These are phyloP conservation scores for Platycercus adscitus DNA, from an alignment of 2,113 vertebrate genomes.

Conservation along the genomic window DNA sequence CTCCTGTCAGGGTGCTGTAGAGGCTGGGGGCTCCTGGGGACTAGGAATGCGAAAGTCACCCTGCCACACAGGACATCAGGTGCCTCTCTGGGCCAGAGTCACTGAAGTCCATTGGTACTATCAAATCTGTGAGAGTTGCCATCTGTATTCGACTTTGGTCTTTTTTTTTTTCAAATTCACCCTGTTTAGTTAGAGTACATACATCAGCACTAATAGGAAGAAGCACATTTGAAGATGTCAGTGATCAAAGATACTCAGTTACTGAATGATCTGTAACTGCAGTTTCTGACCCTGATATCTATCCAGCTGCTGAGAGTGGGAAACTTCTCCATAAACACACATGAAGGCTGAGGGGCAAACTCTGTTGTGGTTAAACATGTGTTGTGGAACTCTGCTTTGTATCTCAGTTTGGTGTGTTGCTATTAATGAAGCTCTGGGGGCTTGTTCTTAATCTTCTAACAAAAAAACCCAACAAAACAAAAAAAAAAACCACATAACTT, in stretches of 20 bases:
- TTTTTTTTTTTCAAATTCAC: background rate
- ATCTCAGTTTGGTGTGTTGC: background rate
- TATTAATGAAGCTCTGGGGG: background rate
- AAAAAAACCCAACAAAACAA: no score
- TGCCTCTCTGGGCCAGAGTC: accelerated
- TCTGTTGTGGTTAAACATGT: background rate
- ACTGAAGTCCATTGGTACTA: background rate
- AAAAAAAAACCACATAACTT: no score
- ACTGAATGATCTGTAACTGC: background rate
- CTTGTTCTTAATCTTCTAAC: background rate
- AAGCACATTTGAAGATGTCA: background rate
- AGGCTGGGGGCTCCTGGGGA: accelerated
- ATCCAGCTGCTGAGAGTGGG: background rate
- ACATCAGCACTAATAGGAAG: background rate
- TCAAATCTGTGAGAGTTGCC: background rate
- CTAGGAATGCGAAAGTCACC: no score
- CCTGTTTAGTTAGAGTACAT: background rate
- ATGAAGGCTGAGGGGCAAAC: background rate
- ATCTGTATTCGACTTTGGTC: background rate
- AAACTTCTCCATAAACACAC: background rate
- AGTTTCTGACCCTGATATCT: background rate
- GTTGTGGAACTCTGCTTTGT: background rate
- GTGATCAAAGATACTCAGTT: background rate
- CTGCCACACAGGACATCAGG: background rate
- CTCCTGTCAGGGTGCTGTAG: background rate